These are phyloP conservation scores for Monopterus albus DNA, from an alignment of 2,113 vertebrate species.

Conservation along the genomic window DNA sequence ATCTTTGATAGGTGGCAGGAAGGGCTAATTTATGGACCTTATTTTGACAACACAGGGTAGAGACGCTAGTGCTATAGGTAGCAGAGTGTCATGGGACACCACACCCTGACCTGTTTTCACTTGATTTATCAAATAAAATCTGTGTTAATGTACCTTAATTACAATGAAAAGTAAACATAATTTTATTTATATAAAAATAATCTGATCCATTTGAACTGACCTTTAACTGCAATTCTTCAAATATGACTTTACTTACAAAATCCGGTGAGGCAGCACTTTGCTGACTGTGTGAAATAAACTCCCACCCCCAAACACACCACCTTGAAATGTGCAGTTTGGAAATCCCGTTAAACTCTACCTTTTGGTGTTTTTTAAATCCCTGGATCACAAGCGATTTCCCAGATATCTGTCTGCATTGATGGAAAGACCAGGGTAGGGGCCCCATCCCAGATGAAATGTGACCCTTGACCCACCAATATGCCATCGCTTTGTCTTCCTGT, in stretches of 20 bases:
- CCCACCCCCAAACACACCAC: background rate
- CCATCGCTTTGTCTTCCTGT: conserved; percentile 68
- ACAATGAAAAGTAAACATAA: background rate
- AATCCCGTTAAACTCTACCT: conserved; percentile 33
- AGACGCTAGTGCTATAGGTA: too few species aligned
- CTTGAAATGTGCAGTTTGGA: conserved; percentile 21
- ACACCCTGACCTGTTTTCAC: too few species aligned
- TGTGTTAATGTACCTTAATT: too few species aligned
- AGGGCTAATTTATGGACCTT: too few species aligned
- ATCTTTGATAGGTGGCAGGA: too few species aligned
- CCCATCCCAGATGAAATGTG: conserved; percentile 73
- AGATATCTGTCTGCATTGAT: conserved; percentile 68
- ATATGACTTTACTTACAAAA: background rate
- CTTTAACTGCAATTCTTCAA: background rate
- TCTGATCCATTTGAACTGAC: background rate
- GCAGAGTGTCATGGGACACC: too few species aligned
- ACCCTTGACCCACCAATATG: conserved; percentile 68
- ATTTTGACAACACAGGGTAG: too few species aligned
- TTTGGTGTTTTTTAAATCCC: conserved; percentile 8
- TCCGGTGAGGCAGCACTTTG: background rate
- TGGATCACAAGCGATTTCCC: conserved; percentile 67
- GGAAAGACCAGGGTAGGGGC: conserved; percentile 59
- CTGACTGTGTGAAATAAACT: background rate
- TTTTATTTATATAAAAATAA: background rate
- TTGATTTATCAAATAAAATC: too few species aligned